Base-by-base conservation (phyloP, 2,113 vertebrate species). In the Pteruthius melanotis region DNA sequence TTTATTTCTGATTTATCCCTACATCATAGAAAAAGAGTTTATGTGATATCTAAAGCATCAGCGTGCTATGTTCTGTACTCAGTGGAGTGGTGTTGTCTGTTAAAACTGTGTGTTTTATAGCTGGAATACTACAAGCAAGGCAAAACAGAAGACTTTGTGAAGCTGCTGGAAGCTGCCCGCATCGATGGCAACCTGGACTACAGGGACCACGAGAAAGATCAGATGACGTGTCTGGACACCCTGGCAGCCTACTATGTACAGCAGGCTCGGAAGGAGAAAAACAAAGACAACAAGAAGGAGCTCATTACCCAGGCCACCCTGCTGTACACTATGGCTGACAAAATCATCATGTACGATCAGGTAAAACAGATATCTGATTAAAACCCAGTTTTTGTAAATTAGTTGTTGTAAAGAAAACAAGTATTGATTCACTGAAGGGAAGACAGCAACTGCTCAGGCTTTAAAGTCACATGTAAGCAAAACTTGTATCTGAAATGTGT, bases 301-400 rank as follows among this genome's bases (percentile, higher is more conserved):
- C 99, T 99, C 85, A 99, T 99, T 91, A 99, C 99, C 1, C 99
- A 99, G 97, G 99, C 99, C 84, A 99, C 99, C 16, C 98, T 99
- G 70, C 96, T 99, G 40, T 99, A 99, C 86, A 99, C 99, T 6
- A 99, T 99, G 99, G 99, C 99, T 64, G 99, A 99, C 97, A 99
- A 99, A 98, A 99, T 99, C 97, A 99, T 99, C 95, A 99, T 99
- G 99, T 99, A 99, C 13, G 99, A 99, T 97, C 99, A 99, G 99
- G 99, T 99, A 98, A 98, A 96, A 39, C 27, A 4, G 13, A 52
- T 37, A 31, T 11, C 24, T 80, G 11, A 26, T 42, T 42, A 3
- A 60, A 92, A 56, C 31, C 27, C 3, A 1, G 0, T 30, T 24
- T 35, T 47, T 52, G 7, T 65, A 11, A 54, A 15, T 53, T 72